These are phyloP conservation scores for Erythrolamprus reginae DNA, from an alignment of 2,113 vertebrate species.

Conservation along the genomic window DNA sequence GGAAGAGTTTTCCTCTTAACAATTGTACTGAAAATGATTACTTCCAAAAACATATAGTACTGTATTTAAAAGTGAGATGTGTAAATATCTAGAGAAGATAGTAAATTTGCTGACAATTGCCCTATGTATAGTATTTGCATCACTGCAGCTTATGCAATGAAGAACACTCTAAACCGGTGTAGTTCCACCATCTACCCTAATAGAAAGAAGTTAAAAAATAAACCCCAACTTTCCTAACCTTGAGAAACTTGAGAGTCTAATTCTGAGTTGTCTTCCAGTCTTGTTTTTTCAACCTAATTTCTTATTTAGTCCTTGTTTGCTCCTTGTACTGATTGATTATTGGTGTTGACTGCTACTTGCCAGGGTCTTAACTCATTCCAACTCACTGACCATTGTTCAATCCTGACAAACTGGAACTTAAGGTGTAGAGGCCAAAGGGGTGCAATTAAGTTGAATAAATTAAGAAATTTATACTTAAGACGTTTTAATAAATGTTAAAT, in stretches of 20 bases:
- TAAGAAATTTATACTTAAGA: too few species aligned
- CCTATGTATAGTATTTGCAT: neutral
- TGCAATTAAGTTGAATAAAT: neutral
- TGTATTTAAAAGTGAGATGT: neutral
- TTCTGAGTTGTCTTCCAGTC: neutral
- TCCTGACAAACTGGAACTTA: neutral
- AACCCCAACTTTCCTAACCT: neutral
- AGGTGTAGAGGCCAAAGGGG: neutral
- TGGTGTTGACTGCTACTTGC: neutral
- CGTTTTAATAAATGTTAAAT: neutral
- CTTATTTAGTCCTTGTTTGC: neutral
- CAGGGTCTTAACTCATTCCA: neutral
- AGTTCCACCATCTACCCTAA: neutral
- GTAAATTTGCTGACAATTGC: neutral
- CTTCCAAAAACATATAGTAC: neutral
- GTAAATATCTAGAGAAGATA: neutral
- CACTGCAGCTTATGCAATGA: neutral
- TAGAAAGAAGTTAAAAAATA: neutral
- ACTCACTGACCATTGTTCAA: neutral
- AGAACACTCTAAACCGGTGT: neutral
- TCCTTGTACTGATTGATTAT: neutral
- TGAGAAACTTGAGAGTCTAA: neutral
- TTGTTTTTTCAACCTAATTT: neutral
- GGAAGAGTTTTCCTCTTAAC: neutral
- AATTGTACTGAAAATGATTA: neutral